Base-by-base conservation (phyloP, 2,888 invertebrate species). In the Ctenicera cuprea region DNA sequence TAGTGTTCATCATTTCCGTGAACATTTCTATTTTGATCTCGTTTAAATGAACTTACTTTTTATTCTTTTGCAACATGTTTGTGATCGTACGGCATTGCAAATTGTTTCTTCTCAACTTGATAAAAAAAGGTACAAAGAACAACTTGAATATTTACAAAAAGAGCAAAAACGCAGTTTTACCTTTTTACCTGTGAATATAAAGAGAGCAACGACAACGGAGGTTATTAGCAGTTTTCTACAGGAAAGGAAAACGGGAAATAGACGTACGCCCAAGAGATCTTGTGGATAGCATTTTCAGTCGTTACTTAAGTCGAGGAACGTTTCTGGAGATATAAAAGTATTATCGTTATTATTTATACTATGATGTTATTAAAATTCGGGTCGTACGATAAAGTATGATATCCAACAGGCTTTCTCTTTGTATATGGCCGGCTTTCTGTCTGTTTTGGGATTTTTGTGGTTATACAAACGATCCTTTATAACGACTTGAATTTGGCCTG, bases 241-340 rank as follows among this genome's bases (percentile, higher is more conserved):
- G 52, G 52, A 52, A 52, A 52, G 26, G 52, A 52, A 52, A 52
- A 30, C 52, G 52, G 52, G 30, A 52, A 52, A 52, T 52, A 52
- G 30, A 22, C 52, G 52, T 30, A 26, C 52, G 30, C 52, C 52
- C 52, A 22, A 30, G 52, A 52, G 30, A 52, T 52, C 52, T 52
- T n/a, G 30, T 9, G 52, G n/a, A 52, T 30, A 26, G 45, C 9
- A 45, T 45, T 45, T 45, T 16, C 45, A 45, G 45, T 4, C 52
- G 52, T 52, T 52, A 52, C 30, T 52, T 52, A 52, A 52, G 52
- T 30, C 52, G 52, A 5, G 22, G 14, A 20, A 52, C 22, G 4
- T 52, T 52, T 52, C 52, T 30, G 12, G 26, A 30, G 52, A 52
- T 30, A 30, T 30, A 52, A 30, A 30, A 52, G 52, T 30, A 52